Base-by-base conservation (phyloP, 2,113 vertebrate species). In the Chaetura pelagica region DNA sequence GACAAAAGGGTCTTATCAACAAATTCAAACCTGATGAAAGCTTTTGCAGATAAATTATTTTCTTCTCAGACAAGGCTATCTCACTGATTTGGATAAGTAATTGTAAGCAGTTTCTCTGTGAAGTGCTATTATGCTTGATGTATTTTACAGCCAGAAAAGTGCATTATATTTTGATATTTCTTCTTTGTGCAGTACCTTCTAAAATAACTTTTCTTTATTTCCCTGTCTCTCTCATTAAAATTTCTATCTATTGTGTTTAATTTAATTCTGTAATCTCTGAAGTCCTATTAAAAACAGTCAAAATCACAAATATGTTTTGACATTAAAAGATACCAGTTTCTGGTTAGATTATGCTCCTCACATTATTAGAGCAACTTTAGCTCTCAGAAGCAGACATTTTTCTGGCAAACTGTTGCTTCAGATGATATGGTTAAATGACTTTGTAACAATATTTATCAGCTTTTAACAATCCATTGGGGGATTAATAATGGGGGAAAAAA, bases 221-320 rank as follows among this genome's bases (percentile, higher is more conserved):
- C 40, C 6, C 35, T 87, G 30, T 86, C 75, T 40, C 20, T 59
- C 67, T 89, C 62, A 94, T 94, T 91, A 94, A 74, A 24, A 72
- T 94, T 92, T 91, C 24, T 84, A 40, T 90, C 62, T 61, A 22
- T 51, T 92, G 62, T 87, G 52, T 67, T 96, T 84, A 81, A 67
- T 92, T 89, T 84, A 94, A 75, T 94, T n/a, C 69, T 81, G n/a
- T 78, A 78, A 84, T 82, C 86, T 92, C 64, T 81, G 79, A 89
- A 81, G 57, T 87, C 32, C 52, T 89, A 20, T 89, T 87, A 67
- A 84, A 96, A 90, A 12, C 9, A 81, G 12, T 42, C 48, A 46
- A 64, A 18, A 81, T 54, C 48, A 71, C 22, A 72, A 68, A 61
- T 42, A 68, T 15, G 5, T n/a, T 74, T 21, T 84, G 64, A 59